These are phyloP conservation scores for Erannis defoliaria DNA, from an alignment of 2,888 invertebrate species.

Conservation along the genomic window DNA sequence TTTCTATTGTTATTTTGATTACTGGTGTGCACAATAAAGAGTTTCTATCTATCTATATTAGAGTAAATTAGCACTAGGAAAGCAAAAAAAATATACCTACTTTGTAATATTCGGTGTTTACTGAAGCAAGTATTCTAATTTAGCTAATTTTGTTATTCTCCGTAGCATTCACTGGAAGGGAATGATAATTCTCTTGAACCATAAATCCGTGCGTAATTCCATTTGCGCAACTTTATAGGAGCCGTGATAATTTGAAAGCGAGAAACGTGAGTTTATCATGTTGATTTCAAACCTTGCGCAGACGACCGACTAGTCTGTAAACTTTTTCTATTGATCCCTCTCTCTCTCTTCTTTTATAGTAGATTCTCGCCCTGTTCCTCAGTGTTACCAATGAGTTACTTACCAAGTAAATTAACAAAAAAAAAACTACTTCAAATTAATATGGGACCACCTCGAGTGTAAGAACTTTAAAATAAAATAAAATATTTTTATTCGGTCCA, in stretches of 20 bases:
- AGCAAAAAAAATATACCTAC: background rate
- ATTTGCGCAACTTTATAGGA: constrained; percentile 32
- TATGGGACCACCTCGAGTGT: too few species aligned
- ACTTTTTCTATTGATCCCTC: background rate
- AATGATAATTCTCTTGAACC: constrained; percentile 18
- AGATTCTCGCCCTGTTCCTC: too few species aligned
- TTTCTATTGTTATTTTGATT: too few species aligned
- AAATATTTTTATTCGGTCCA: too few species aligned
- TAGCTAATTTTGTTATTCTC: constrained; percentile 23
- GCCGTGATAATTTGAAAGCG: constrained; percentile 29
- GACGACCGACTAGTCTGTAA: background rate
- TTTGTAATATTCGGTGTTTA: constrained; percentile 9
- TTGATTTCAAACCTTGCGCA: background rate
- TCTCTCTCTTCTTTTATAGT: background rate
- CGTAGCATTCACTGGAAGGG: constrained; percentile 16
- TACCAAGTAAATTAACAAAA: too few species aligned
- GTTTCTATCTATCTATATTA: background rate
- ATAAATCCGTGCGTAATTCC: constrained; percentile 28
- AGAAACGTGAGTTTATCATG: constrained; percentile 5
- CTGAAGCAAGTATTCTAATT: constrained; percentile 5
- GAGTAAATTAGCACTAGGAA: background rate
- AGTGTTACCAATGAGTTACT: too few species aligned
- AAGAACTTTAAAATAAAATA: too few species aligned
- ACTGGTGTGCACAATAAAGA: too few species aligned
- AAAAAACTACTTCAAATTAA: too few species aligned